A percentile compares a stretch with the other conserved stretches of the same genome.
These are phyloP conservation scores for Conistra vaccinii DNA, from an alignment of 2,888 invertebrate genomes.

Conservation along the genomic window DNA sequence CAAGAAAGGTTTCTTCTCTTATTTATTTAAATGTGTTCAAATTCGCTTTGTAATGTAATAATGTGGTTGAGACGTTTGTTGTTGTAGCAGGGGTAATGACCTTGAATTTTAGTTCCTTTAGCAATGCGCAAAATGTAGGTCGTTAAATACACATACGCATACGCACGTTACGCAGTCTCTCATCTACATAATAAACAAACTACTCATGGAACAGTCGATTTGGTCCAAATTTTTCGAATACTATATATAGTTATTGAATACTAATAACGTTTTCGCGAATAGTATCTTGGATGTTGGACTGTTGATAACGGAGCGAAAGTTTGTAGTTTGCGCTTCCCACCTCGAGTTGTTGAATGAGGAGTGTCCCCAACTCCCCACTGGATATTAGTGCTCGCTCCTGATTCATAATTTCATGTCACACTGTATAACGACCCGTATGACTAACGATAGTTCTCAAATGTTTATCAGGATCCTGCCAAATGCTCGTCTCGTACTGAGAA, in stretches of 20 bases:
- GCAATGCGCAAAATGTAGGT: conserved; percentile 77
- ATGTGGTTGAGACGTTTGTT: conserved; percentile 79
- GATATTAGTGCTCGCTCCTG: conserved; percentile 26
- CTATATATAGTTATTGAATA: conserved; percentile 29
- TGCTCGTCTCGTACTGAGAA: conserved; percentile 3
- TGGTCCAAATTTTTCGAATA: conserved; percentile 36
- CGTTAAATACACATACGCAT: conserved; percentile 59
- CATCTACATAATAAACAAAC: conserved; percentile 61
- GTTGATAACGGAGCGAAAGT: conserved; percentile 46
- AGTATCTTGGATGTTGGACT: conserved; percentile 18
- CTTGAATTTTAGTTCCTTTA: conserved; percentile 80
- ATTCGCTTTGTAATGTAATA: conserved; percentile 85
- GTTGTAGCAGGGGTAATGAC: conserved; percentile 84
- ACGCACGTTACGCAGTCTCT: conserved; percentile 43
- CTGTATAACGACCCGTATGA: conserved; percentile 33
- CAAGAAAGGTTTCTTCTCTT: conserved; percentile 87
- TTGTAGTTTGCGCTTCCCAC: conserved; percentile 12
- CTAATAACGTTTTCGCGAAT: conserved; percentile 40
- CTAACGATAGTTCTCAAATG: conserved; percentile 38
- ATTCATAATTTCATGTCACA: conserved; percentile 46
- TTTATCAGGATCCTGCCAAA: conserved; percentile 48
- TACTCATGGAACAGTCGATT: conserved; percentile 36
- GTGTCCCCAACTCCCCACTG: conserved; percentile 27
- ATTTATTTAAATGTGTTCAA: conserved; percentile 87
- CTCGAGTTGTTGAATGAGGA: conserved; percentile 38